A percentile compares a stretch with the other conserved stretches of the same genome.
Evolutionary conservation across 2,888 invertebrate species (phyloP).

Genomic region (Platypus cylindrus): DNA sequence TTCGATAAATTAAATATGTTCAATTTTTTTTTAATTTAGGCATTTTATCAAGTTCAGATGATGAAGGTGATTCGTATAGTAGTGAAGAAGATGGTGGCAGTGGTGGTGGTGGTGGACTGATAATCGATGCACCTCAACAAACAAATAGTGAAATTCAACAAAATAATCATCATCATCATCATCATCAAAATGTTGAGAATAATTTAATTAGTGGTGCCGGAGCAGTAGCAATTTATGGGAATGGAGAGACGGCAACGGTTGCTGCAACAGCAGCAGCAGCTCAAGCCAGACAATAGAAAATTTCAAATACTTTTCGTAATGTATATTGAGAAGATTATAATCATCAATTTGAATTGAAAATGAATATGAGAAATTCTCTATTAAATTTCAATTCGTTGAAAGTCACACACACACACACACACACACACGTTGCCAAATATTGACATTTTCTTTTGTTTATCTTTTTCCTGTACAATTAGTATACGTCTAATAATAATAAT

Average conservation of each 20-base stretch:
- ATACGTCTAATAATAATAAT: no score
- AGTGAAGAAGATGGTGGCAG: constrained; percentile 43
- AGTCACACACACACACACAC: no score
- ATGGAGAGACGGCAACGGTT: constrained; percentile 26
- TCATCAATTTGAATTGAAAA: no score
- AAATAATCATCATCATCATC: constrained; percentile 31
- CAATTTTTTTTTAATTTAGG: constrained; percentile 30
- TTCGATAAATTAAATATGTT: no score
- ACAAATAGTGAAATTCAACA: constrained; percentile 27
- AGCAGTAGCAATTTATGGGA: constrained; percentile 24
- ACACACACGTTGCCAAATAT: neutral
- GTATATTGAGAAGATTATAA: no score
- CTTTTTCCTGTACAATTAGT: constrained; percentile 31
- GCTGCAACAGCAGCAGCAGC: no score
- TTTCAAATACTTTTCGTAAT: no score
- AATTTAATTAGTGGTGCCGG: no score
- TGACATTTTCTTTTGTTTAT: constrained; percentile 5
- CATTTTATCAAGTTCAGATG: constrained; percentile 48
- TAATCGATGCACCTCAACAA: constrained; percentile 35
- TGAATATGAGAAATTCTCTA: constrained; percentile 8
- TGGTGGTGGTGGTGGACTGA: constrained; percentile 40
- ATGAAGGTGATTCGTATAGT: constrained; percentile 45
- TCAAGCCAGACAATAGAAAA: no score
- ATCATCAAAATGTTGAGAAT: constrained; percentile 27
- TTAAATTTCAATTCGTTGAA: constrained; percentile 1